phyloP scores from a whole-genome alignment of 2,797 vertebrate species.

The Periophthalmus magnuspinnatus region DNA sequence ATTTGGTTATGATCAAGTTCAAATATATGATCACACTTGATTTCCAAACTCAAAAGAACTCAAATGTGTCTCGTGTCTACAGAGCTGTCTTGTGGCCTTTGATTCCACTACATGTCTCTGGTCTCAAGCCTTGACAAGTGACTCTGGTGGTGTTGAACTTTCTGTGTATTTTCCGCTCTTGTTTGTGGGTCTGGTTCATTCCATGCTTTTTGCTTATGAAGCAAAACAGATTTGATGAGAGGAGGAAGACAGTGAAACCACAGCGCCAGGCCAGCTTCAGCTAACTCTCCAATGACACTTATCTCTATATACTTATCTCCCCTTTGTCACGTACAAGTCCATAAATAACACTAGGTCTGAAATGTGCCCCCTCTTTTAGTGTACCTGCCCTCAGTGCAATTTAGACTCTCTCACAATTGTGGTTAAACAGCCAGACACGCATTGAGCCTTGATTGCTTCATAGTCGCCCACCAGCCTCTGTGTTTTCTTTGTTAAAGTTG shows the following conservation, averaged over 20 bases:
- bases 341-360: slow-evolving; percentile 64
- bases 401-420: slow-evolving; percentile 61
- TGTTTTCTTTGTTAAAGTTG: slow-evolving; percentile 21
- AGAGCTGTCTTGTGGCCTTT: neutral
- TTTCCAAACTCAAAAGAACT: too few relatives aligned
- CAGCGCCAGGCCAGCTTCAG: slow-evolving; percentile 64
- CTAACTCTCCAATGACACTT: slow-evolving; percentile 76
- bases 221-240: slow-evolving; percentile 73
- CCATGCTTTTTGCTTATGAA: slow-evolving; percentile 68
- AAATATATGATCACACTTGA: too few relatives aligned
- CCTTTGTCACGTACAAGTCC: slow-evolving; percentile 43
- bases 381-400: slow-evolving; percentile 36
- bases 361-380: slow-evolving; percentile 45
- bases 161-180: slow-evolving; percentile 53
- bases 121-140: neutral
- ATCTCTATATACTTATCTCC: slow-evolving; percentile 56
- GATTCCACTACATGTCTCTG: neutral
- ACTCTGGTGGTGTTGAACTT: slow-evolving; percentile 30
- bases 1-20: too few relatives aligned
- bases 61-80: neutral
- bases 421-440: slow-evolving; percentile 61
- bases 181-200: slow-evolving; percentile 50
- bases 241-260: slow-evolving; percentile 73
- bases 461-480: slow-evolving; percentile 64
- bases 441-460: slow-evolving; percentile 58